Conservation (phyloP, 2,113 vertebrate species). For the Xenopus tropicalis region UCB_Xtro_10.0 CM004446.2:92424001-92424500, state of each 20-base stretch:
- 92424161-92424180: slow-evolving; percentile 1
- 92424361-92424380: too few species aligned
- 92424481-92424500: too few species aligned
- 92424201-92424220: background rate
- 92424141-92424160: background rate
- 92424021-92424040: background rate
- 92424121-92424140: slow-evolving; percentile 10
- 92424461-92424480: too few species aligned
- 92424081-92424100: slow-evolving; percentile 1
- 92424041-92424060: background rate
- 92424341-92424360: background rate
- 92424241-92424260: fast-evolving
- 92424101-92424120: background rate
- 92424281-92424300: background rate
- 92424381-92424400: too few species aligned
- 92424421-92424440: too few species aligned
- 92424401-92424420: too few species aligned
- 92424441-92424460: too few species aligned
- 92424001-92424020: slow-evolving; percentile 2
- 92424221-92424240: background rate
- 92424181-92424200: slow-evolving; percentile 2
- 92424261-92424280: background rate
- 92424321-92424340: background rate
- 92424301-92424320: background rate
- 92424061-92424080: background rate